Percentiles rank a stretch among this genome's conserved stretches.
phyloP scores from a whole-genome alignment of 2,113 vertebrate species.

The Nesogale talazaci region DNA sequence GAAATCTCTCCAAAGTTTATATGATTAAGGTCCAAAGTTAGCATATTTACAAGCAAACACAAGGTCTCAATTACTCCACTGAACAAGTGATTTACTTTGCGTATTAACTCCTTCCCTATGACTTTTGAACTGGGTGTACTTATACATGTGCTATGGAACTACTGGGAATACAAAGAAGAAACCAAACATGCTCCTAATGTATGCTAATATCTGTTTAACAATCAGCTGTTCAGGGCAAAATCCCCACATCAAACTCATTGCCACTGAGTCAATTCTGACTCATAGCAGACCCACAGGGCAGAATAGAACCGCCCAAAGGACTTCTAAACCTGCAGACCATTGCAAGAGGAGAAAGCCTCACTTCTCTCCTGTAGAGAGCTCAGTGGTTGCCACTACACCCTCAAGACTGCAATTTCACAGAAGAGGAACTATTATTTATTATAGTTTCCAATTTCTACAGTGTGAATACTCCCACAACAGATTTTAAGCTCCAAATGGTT shows the following conservation, averaged over 20 bases:
- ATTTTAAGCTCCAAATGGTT: neutral
- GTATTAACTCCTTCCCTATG: neutral
- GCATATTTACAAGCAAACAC: constrained; percentile 45
- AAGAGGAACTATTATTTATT: neutral
- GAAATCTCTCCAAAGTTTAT: constrained; percentile 12
- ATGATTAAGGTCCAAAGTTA: constrained; percentile 25
- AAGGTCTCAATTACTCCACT: constrained; percentile 49
- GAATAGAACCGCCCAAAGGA: no score
- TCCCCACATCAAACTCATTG: no score
- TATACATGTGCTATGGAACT: neutral
- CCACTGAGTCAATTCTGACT: no score
- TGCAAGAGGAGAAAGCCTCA: no score
- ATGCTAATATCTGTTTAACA: constrained; percentile 8
- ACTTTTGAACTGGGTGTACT: constrained; percentile 22
- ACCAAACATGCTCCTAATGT: neutral
- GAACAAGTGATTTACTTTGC: constrained; percentile 32
- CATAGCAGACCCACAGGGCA: no score
- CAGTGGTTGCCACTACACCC: no score
- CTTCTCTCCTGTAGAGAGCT: no score
- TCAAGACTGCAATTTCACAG: no score
- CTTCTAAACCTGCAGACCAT: no score
- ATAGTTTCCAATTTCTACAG: neutral
- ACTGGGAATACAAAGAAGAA: neutral
- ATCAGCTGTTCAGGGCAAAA: neutral
- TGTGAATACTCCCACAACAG: neutral